phyloP scores from a whole-genome alignment of 2,113 vertebrate species.

The Hippoglossus stenolepis region DNA sequence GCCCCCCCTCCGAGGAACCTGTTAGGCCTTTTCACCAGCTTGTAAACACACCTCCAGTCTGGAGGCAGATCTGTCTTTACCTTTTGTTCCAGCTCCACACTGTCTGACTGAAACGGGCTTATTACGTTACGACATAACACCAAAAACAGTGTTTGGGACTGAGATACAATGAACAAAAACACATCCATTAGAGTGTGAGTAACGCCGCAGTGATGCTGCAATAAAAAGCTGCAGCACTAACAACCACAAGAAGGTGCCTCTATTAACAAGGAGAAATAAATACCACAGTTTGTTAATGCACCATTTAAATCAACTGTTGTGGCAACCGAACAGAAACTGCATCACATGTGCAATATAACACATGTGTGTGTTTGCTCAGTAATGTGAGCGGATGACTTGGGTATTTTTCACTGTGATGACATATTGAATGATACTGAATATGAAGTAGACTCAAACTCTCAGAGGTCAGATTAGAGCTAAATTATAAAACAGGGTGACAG shows the following conservation, averaged over 20 bases:
- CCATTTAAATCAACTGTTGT: not conserved
- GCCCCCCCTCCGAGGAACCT: constrained; percentile 33
- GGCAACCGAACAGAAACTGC: not conserved
- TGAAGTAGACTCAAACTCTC: too few species aligned
- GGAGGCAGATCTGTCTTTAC: not conserved
- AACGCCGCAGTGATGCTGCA: constrained; percentile 29
- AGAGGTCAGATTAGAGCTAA: too few species aligned
- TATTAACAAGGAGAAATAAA: constrained; percentile 21
- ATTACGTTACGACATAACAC: not conserved
- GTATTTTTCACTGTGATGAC: not conserved
- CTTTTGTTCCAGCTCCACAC: constrained; percentile 14
- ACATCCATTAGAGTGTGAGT: constrained; percentile 41
- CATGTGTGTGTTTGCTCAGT: not conserved
- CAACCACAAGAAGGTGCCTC: constrained; percentile 39
- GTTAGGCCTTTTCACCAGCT: constrained; percentile 33
- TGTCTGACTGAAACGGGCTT: not conserved
- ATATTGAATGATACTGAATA: too few species aligned
- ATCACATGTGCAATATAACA: not conserved
- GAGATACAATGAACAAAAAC: constrained; percentile 32
- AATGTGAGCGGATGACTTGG: not conserved
- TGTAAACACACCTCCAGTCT: constrained; percentile 50
- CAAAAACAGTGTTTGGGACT: constrained; percentile 9
- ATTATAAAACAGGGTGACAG: too few species aligned
- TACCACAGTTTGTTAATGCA: not conserved
- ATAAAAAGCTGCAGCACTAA: constrained; percentile 31